Base-by-base conservation (phyloP, 2,797 vertebrate species). In the Melanogrammus aeglefinus region DNA sequence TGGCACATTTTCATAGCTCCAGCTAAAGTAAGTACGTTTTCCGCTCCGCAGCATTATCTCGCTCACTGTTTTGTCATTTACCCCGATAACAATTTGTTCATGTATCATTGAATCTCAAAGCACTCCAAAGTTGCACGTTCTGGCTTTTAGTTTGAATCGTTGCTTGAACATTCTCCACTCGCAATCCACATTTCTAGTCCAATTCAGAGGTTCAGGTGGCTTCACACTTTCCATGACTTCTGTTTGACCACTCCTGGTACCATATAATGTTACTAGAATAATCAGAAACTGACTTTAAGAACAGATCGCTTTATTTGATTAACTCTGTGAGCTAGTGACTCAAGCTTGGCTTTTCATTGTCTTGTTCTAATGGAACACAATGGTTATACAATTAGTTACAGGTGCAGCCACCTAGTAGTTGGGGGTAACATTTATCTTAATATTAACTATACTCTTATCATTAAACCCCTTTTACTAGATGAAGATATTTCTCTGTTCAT, bases 51-150 rank as follows among this genome's bases (percentile, higher is more conserved):
- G 75, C 1, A 85, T 18, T 5, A 78, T 70, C 16, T 85, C 75
- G 51, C 82, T 81, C 13, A 74, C 2, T 82, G 79, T 85, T 31
- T 79, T 79, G 35, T 83, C 78, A 29, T 74, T 66, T 0, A 85
- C 75, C 1, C 81, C 66, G 27, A 81, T 78, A 71, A 82, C 79
- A 16, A 80, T 71, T 57, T 84, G 78, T 2, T 31, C 31, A 1
- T 31, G 31, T 31, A 31, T 31, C 31, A 31, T 31, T 31, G 31
- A 31, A 31, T 31, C 31, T 31, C 31, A 2, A 31, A 31, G 31
- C 31, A 31, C 31, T 31, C 31, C 31, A 31, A 31, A 31, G 27
- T 84, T 44, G 41, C 41, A 12, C 12, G 2, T 33, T 33, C 31
- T 33, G 31, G 31, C 31, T 33, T 33, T 33, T 33, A 33, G 31